Evolutionary conservation across 2,113 vertebrate genomes (phyloP), one percentile per base, ranked within the genome.

Genomic region (Hassar affinis): DNA sequence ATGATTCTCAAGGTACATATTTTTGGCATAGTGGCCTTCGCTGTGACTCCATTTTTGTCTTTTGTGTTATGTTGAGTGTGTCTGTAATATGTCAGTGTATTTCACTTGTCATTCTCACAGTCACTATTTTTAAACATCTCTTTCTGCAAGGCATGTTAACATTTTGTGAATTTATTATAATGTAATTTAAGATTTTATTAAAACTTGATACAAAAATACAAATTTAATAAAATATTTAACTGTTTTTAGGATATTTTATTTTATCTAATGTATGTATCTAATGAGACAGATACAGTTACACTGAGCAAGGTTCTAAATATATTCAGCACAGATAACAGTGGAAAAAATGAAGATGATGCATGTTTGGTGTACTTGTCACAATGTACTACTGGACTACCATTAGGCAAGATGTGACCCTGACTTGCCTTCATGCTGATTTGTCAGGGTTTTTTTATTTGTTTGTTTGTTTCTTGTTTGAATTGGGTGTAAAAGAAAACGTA

Each of bases 1-100:
- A 98, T 99, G 97, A 95, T 99, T 89, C 89, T 99, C 69, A 99
- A 99, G 97, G 97, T 99, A 90, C 0, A 49, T 49, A 15, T 49
- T 75, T 52, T 75, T 72, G 22, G 42, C 4, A 15, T 45, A 6
- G 27, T 2, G 27, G 45, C 15, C 5, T 49, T 18, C 27, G 45
- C 69, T 74, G 25, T 30, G 6, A 14, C n/a, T 51, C 49, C 8
- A 15, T 33, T 52, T 30, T 33, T 22, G 27, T 72, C 3, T 11
- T 14, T 20, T 51, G 47, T 52, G 11, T n/a, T n/a, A 47, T 72
- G 25, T 8, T 47, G 22, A 47, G 5, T 0, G 0, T 18, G 9
- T 61, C 10, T 38, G 1, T 2, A 38, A 22, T 18, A 33, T 33
- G 27, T 30, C 14, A 15, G 2, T 35, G 17, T 35, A 66, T 66